These are phyloP conservation scores for Botrylloides violaceus DNA, from an alignment of 23 tunicate genomes.

Conservation along the genomic window DNA sequence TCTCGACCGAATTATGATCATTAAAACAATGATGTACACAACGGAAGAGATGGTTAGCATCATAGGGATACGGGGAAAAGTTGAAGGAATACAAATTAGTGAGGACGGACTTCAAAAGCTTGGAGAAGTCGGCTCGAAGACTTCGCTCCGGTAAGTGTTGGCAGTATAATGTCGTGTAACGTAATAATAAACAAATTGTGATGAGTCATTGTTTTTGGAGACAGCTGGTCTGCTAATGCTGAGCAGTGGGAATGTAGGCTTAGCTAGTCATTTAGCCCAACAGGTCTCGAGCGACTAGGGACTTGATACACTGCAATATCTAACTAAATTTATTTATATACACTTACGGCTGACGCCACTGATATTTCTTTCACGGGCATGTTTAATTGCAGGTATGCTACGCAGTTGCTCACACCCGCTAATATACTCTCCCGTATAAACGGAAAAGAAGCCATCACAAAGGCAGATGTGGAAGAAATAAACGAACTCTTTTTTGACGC, in stretches of 20 bases:
- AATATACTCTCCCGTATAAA: slow-evolving; percentile 79
- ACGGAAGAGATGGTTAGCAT: slow-evolving; percentile 80
- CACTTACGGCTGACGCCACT: no score
- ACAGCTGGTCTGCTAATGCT: no score
- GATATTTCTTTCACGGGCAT: no score
- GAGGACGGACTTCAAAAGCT: slow-evolving; percentile 68
- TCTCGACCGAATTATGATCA: slow-evolving; percentile 91
- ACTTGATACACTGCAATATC: no score
- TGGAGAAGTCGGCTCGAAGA: slow-evolving; percentile 80
- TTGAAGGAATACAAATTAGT: slow-evolving; percentile 85
- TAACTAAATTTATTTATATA: no score
- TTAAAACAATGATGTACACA: slow-evolving; percentile 94
- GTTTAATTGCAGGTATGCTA: slow-evolving; percentile 57
- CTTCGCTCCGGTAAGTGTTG: slow-evolving; percentile 85
- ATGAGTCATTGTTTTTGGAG: no score
- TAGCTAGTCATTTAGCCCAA: no score
- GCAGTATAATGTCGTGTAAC: no score
- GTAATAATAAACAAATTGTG: no score
- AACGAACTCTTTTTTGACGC: slow-evolving; percentile 80
- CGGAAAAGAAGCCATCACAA: slow-evolving; percentile 70
- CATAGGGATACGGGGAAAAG: slow-evolving; percentile 77
- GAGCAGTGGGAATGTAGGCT: no score
- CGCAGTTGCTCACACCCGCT: slow-evolving; percentile 95
- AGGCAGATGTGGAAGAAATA: slow-evolving; percentile 79
- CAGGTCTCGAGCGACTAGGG: no score